Evolutionary conservation across 2,888 invertebrate species (phyloP), one percentile per base, ranked within the genome.

Genomic region (Himalopsyche tibetana): DNA sequence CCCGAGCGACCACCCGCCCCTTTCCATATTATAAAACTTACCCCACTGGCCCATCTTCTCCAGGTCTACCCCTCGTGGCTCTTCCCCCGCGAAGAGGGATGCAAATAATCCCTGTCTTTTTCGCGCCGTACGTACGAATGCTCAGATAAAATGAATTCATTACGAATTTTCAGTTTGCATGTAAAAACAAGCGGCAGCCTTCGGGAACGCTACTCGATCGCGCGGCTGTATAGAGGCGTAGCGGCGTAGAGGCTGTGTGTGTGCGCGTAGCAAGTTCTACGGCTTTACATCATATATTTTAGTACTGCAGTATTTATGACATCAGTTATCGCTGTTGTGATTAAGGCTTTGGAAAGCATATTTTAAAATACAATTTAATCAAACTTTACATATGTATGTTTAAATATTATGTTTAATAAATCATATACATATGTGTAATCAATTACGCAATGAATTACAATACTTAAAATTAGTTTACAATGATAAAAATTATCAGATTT

Each of bases 1-100:
- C 91, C 91, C 91, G 89, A 90, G 90, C 90, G 90, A 91, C 91
- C 91, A 91, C 89, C 89, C 90, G 90, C 90, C 90, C 90, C 89
- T 12, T 45, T 45, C 80, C 55, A 42, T 40, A 74, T 89, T 88
- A 89, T 90, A 89, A 89, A 89, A 89, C 89, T 89, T 89, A 85
- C 89, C 89, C 82, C 38, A 51, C 74, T 19, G 89, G 90, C 88
- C 89, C 88, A 86, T 89, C 89, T 89, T 88, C 89, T 88, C n/a
- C 82, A 83, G 82, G 55, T 38, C 89, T 88, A 81, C 83, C 86
- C 87, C 88, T 89, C 89, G 88, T 89, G 89, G 87, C 89, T 82
- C 89, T 89, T 85, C 89, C 89, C 90, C 89, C 89, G 89, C 89
- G 36, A 80, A 88, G 56, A 79, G 88, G 82, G 84, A 87, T 56